phyloP scores from a whole-genome alignment of 2,888 invertebrate species.

The Acholoe squamosa region DNA sequence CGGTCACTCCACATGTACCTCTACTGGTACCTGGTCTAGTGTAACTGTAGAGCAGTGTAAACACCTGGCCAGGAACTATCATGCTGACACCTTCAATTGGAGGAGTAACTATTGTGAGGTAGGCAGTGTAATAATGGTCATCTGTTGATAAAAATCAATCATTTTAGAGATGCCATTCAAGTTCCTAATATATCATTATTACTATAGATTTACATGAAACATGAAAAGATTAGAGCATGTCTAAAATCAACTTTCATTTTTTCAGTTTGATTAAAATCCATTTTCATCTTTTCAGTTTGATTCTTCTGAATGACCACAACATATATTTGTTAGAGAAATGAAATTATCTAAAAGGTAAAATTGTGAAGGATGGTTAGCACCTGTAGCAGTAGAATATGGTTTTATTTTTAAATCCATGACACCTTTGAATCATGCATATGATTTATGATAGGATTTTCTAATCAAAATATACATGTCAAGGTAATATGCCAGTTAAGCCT shows the following conservation, averaged over 20 bases:
- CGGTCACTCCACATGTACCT: neutral
- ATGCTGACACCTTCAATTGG: constrained; percentile 35
- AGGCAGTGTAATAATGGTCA: neutral
- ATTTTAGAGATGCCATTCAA: neutral
- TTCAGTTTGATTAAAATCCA: neutral
- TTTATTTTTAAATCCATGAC: no score
- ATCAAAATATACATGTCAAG: no score
- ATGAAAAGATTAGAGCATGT: neutral
- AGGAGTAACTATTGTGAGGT: neutral
- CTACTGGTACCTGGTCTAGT: neutral
- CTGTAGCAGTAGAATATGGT: no score
- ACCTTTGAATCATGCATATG: no score
- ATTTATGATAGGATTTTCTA: no score
- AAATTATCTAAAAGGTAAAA: no score
- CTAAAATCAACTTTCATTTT: neutral
- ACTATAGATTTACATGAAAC: neutral
- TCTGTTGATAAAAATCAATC: neutral
- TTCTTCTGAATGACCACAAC: neutral
- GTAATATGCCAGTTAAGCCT: neutral
- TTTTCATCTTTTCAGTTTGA: neutral
- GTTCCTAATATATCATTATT: neutral
- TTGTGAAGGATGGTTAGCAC: no score
- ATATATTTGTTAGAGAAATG: no score
- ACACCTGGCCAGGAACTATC: neutral
- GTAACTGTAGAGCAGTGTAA: neutral